Percentiles rank a stretch among this genome's conserved stretches.
Conservation (phyloP, 2,113 vertebrate species). For the Pomatorhinus ruficollis region DNA sequence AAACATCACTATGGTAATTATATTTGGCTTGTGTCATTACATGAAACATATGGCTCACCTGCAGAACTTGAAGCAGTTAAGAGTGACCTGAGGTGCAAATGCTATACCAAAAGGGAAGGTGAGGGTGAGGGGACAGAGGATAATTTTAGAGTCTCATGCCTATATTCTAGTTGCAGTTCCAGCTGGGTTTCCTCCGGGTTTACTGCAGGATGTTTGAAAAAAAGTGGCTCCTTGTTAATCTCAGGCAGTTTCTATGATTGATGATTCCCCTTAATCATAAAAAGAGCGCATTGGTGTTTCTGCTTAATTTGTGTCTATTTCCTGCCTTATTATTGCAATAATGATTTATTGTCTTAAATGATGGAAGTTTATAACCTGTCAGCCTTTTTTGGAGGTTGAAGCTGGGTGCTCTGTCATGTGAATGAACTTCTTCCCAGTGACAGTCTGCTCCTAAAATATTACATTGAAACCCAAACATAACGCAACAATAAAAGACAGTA, state of each 20-base stretch:
- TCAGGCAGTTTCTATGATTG: conserved; percentile 73
- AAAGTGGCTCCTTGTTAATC: conserved; percentile 75
- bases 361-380: conserved; percentile 70
- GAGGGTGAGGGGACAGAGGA: not conserved
- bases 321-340: conserved; percentile 75
- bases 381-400: conserved; percentile 24
- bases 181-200: conserved; percentile 78
- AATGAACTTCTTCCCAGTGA: conserved; percentile 6
- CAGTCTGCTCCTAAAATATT: not conserved
- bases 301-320: conserved; percentile 73
- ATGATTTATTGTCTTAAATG: conserved; percentile 71
- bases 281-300: conserved; percentile 68
- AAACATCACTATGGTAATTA: not conserved
- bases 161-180: conserved; percentile 63
- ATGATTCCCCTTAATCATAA: conserved; percentile 71
- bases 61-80: conserved; percentile 34
- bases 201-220: conserved; percentile 81
- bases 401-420: not conserved
- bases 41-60: conserved; percentile 16
- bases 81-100: not conserved
- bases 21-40: conserved; percentile 38
- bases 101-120: conserved; percentile 1
- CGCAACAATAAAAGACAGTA: not conserved
- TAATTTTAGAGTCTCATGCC: conserved; percentile 58
- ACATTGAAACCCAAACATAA: not conserved